phyloP scores from a whole-genome alignment of 2,797 vertebrate genomes.

The Sternarchorhynchus goeldii region DNA sequence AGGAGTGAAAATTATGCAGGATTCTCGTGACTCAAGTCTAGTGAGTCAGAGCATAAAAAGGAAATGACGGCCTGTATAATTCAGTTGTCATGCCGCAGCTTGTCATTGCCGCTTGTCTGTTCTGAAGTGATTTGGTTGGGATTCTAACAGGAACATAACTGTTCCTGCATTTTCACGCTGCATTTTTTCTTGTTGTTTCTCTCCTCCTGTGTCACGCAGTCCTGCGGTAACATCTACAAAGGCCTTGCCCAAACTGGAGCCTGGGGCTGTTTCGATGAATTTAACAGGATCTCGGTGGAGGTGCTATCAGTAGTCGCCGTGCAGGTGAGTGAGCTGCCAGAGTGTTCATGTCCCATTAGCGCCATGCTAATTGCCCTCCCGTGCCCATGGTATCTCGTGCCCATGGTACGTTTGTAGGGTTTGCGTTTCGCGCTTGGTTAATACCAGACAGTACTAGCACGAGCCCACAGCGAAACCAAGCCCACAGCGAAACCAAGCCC shows the following conservation, averaged over 20 bases:
- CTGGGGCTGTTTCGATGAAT: slow-evolving; percentile 98
- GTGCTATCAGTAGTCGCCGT: slow-evolving; percentile 96
- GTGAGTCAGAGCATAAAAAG: slow-evolving; percentile 27
- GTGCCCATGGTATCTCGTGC: no score
- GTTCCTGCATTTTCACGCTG: background rate
- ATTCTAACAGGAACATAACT: slow-evolving; percentile 6
- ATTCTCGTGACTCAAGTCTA: slow-evolving; percentile 28
- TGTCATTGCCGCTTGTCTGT: slow-evolving; percentile 15
- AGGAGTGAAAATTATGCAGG: slow-evolving; percentile 32
- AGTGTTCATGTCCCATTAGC: slow-evolving; percentile 10
- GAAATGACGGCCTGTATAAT: slow-evolving; percentile 16
- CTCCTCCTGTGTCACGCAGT: slow-evolving; percentile 73
- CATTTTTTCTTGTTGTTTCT: slow-evolving; percentile 39
- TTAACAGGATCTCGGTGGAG: slow-evolving; percentile 96
- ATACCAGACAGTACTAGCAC: no score
- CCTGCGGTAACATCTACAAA: slow-evolving; percentile 97
- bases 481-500: background rate
- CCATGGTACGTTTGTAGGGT: background rate
- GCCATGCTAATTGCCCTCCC: background rate
- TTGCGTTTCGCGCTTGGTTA: slow-evolving; percentile 6
- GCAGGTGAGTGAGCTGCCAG: slow-evolving; percentile 78
- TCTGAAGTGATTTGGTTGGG: slow-evolving; percentile 12
- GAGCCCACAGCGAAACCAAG: slow-evolving; percentile 1
- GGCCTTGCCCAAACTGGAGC: slow-evolving; percentile 94
- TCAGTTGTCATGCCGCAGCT: background rate